These are phyloP conservation scores for Mythimna albipuncta DNA, from an alignment of 2,888 invertebrate genomes.

Conservation along the genomic window DNA sequence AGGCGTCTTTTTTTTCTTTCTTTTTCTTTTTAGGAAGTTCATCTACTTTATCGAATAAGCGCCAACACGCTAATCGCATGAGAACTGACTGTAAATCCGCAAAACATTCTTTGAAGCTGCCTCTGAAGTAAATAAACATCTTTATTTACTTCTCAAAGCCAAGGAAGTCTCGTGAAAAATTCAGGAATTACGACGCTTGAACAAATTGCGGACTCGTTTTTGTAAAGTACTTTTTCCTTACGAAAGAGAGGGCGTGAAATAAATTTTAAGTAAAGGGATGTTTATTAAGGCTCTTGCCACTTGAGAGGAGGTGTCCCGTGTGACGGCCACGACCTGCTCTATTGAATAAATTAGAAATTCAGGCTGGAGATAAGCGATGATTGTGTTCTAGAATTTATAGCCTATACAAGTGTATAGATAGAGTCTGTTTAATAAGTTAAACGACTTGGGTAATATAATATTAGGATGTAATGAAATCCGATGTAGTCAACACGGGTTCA, in stretches of 20 bases:
- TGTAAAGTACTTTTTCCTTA: slow-evolving; percentile 17
- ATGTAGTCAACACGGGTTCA: too few relatives aligned
- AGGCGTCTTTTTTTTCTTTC: too few relatives aligned
- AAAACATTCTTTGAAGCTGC: slow-evolving; percentile 10
- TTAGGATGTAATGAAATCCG: too few relatives aligned
- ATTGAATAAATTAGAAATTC: too few relatives aligned
- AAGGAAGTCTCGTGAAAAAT: slow-evolving; percentile 66
- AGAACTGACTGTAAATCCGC: not conserved
- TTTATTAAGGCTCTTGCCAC: slow-evolving; percentile 1
- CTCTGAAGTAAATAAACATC: slow-evolving; percentile 60
- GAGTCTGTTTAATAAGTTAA: too few relatives aligned
- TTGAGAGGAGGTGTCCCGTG: slow-evolving; percentile 7
- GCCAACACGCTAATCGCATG: not conserved
- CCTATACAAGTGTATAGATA: not conserved
- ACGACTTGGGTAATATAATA: too few relatives aligned
- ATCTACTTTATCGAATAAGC: not conserved
- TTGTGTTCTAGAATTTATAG: slow-evolving; percentile 12
- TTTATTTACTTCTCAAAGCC: slow-evolving; percentile 54
- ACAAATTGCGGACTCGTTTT: slow-evolving; percentile 64
- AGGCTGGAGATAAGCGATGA: not conserved
- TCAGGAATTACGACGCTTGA: slow-evolving; percentile 63
- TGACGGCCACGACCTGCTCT: slow-evolving; percentile 7
- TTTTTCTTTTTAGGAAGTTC: too few relatives aligned
- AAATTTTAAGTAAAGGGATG: slow-evolving; percentile 20
- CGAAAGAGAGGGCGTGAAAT: slow-evolving; percentile 2